phyloP scores from a whole-genome alignment of 92 coral and sea anemone species.

The Nematostella vectensis region DNA sequence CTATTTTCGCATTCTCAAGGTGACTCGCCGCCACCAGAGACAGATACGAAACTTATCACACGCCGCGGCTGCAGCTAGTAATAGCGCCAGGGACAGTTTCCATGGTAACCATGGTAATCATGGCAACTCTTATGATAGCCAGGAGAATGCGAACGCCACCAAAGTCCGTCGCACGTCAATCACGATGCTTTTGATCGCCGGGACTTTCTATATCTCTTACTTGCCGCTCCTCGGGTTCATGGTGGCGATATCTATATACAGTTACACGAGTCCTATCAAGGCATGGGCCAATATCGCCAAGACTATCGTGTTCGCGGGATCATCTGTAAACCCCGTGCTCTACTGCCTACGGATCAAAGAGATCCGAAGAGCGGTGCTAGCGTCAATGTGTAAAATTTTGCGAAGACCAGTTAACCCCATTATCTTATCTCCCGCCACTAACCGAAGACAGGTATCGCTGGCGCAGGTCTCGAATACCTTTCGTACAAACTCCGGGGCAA shows the following conservation, averaged over 20 bases:
- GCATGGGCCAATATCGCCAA: conserved; percentile 4
- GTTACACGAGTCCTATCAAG: conserved; percentile 5
- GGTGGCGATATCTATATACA: neutral
- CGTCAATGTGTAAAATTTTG: neutral
- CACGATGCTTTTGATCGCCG: conserved; percentile 1
- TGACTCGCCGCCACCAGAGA: conserved; percentile 2
- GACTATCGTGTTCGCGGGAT: neutral
- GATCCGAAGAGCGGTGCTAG: neutral
- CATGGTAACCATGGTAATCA: no score
- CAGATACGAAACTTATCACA: conserved; percentile 4
- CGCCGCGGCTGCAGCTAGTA: neutral
- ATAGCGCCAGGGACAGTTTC: no score
- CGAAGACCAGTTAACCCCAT: neutral
- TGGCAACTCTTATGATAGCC: neutral
- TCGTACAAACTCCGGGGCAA: no score
- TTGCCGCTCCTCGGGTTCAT: conserved; percentile 1
- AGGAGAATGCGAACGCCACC: neutral
- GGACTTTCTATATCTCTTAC: neutral
- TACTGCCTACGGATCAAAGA: neutral
- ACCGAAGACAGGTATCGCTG: neutral
- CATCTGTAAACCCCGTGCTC: neutral
- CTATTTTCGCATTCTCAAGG: neutral
- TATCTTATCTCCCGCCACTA: neutral
- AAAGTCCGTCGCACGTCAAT: conserved; percentile 1
- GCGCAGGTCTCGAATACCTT: no score